Evolutionary conservation across 1,140 invertebrate genomes (phyloP), one percentile per base, ranked within the genome.

Genomic region (Saccostrea cuccullata): DNA sequence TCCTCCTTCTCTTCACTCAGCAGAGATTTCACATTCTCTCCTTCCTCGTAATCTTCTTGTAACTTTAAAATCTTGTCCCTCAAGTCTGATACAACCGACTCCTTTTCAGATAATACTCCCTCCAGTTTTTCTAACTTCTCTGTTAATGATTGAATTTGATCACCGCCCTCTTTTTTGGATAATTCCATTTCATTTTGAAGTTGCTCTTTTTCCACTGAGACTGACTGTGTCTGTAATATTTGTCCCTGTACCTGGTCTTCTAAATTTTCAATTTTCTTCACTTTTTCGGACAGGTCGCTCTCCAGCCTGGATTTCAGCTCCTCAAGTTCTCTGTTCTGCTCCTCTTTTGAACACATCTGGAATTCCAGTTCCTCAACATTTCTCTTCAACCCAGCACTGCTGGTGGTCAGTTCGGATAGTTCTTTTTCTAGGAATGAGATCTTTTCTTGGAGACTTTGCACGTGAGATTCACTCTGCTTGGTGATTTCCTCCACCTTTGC

Each of bases 371-470:
- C 70, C 30, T 77, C 26, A 30, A 77, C 15, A 12, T 30, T 77
- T 8, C 30, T 30, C 13, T 77, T 26, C 70, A 77, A 30, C 36
- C 70, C 70, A 77, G 70, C 70, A 77, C 30, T 77, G 30, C 30
- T 77, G 9, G 70, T 77, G 70, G 70, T 77, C 15, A 77, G 26
- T 30, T 77, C 70, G 30, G 23, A 77, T 3, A 77, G 26, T 26
- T 77, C 30, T 77, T 30, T 77, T 36, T 77, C 70, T 55, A 88
- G 60, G 26, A 55, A 6, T 47, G 13, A 26, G 15, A 84, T 86
- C 26, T 85, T 73, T n/a, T 73, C 97, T 30, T 56, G 30, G 17
- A 88, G 30, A 9, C 36, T 77, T 12, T 36, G 86, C 47, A 86
- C 55, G 55, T 88, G 40, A 70, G 67, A 73, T 82, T 86, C 70